These are phyloP conservation scores for Saturnia japonica DNA, from an alignment of 2,888 invertebrate genomes.

Conservation along the genomic window DNA sequence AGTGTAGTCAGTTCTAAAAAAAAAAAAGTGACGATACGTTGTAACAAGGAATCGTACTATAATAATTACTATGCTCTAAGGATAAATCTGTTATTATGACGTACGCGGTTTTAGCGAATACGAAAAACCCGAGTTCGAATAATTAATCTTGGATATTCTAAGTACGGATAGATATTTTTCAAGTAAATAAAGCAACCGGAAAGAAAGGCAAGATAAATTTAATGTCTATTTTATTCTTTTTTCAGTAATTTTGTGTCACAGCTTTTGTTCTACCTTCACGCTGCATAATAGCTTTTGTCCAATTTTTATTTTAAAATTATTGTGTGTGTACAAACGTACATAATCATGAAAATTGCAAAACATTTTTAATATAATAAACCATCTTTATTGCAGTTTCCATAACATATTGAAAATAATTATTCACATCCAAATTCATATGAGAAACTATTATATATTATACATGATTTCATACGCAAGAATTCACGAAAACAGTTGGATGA, in stretches of 20 bases:
- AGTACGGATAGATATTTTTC: neutral
- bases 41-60: slow-evolving; percentile 2
- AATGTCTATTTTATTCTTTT: neutral
- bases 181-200: neutral
- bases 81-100: neutral
- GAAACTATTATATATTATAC: neutral
- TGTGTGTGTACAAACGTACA: neutral
- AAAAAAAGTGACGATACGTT: neutral
- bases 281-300: neutral
- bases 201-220: neutral
- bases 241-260: neutral
- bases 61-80: neutral
- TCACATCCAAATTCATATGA: neutral
- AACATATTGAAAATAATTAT: neutral
- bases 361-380: neutral
- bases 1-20: too few relatives aligned
- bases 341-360: neutral
- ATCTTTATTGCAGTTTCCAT: neutral
- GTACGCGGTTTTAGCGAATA: neutral
- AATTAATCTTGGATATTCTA: neutral
- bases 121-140: neutral
- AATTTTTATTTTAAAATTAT: neutral
- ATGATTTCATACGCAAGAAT: neutral
- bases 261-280: neutral
- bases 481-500: neutral